phyloP scores from a whole-genome alignment of 2,888 invertebrate species.

The Dolomedes plantarius region DNA sequence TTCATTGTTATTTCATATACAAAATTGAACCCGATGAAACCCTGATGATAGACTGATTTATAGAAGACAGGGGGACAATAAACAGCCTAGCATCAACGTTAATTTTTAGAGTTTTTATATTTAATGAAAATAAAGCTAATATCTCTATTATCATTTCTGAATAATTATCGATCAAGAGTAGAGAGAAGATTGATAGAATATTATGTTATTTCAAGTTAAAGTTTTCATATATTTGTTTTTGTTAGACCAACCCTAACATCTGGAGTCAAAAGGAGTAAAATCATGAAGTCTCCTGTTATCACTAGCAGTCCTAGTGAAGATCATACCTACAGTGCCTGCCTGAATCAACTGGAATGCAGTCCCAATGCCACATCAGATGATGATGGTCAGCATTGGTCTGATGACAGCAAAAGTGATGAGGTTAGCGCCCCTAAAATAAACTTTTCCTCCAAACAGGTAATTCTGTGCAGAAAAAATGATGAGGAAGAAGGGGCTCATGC shows the following conservation, averaged over 20 bases:
- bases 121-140: too few relatives aligned
- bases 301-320: conserved; percentile 93
- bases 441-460: conserved; percentile 6
- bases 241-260: conserved; percentile 23
- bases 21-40: too few relatives aligned
- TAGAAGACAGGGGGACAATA: too few relatives aligned
- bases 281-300: conserved; percentile 80
- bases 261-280: conserved; percentile 34
- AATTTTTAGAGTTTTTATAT: too few relatives aligned
- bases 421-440: neutral
- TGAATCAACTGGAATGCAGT: conserved; percentile 43
- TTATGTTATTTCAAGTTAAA: too few relatives aligned
- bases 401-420: conserved; percentile 4
- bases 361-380: conserved; percentile 24
- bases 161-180: too few relatives aligned
- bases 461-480: conserved; percentile 21
- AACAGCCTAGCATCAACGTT: too few relatives aligned
- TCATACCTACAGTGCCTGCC: conserved; percentile 87
- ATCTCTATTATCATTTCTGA: too few relatives aligned
- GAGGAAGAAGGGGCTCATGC: conserved; percentile 68
- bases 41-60: too few relatives aligned
- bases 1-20: too few relatives aligned
- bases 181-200: too few relatives aligned
- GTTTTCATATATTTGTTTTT: neutral
- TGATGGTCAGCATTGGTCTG: conserved; percentile 13